phyloP scores from a whole-genome alignment of 2,888 invertebrate species.

The Euplagia quadripunctaria region DNA sequence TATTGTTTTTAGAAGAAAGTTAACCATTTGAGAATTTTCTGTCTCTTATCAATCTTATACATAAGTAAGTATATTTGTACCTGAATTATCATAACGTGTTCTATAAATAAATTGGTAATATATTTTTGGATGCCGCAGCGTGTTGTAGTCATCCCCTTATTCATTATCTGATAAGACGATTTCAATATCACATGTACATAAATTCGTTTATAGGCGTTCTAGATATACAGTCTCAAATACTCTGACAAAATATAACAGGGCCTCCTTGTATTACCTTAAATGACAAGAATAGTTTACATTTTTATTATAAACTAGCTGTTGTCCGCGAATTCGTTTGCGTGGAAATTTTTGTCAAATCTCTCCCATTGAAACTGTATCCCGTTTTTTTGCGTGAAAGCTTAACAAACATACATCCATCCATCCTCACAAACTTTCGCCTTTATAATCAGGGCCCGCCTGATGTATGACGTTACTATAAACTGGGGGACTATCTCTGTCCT shows the following conservation, averaged over 20 bases:
- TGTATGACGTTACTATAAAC: not conserved
- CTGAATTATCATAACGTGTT: constrained; percentile 16
- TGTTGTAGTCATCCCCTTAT: constrained; percentile 3
- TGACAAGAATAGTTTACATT: not conserved
- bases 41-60: not conserved
- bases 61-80: not conserved
- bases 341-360: no score
- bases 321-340: no score
- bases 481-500: not conserved
- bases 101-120: constrained; percentile 20
- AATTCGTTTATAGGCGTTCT: not conserved
- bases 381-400: no score
- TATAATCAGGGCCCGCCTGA: no score
- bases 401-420: no score
- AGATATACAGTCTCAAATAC: not conserved
- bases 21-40: not conserved
- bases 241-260: not conserved
- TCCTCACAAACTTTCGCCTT: no score
- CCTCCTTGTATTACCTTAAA: not conserved
- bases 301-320: not conserved
- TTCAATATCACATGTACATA: constrained; percentile 1
- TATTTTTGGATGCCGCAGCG: constrained; percentile 15
- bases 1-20: not conserved
- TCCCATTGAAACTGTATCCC: no score
- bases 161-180: constrained; percentile 14